Conservation (phyloP, 1,140 invertebrate species). For the Gonioctena quinquepunctata region DNA sequence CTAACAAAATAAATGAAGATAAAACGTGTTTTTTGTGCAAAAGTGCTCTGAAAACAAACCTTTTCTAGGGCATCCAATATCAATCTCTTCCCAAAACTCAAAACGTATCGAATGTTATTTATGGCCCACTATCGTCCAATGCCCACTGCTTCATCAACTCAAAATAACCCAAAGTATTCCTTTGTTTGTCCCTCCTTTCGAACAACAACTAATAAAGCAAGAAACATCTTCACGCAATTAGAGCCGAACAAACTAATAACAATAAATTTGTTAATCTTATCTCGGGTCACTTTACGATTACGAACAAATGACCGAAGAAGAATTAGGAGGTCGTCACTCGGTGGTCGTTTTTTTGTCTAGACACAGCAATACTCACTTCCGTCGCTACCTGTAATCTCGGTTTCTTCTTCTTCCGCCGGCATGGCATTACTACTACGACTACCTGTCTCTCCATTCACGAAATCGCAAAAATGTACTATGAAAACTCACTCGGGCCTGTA, state of each 20-base stretch:
- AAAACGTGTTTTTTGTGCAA: too few relatives aligned
- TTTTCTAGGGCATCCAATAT: too few relatives aligned
- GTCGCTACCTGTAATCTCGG: conserved; percentile 3
- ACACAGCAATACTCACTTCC: not conserved
- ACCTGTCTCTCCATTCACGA: not conserved
- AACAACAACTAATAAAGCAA: not conserved
- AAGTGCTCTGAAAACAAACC: too few relatives aligned
- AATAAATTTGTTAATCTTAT: conserved; percentile 11
- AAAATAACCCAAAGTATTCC: too few relatives aligned
- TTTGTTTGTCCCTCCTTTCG: too few relatives aligned
- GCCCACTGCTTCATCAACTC: too few relatives aligned
- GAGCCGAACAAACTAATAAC: not conserved
- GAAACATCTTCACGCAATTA: not conserved
- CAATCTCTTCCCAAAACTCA: too few relatives aligned
- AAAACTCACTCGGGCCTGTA: not conserved
- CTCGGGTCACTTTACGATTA: not conserved
- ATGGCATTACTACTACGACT: not conserved
- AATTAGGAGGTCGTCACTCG: not conserved
- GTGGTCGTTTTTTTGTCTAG: conserved; percentile 8
- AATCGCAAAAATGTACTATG: not conserved
- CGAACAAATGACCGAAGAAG: not conserved
- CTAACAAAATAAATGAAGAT: too few relatives aligned
- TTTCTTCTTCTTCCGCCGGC: conserved; percentile 1
- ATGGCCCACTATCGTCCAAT: too few relatives aligned
- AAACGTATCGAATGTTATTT: too few relatives aligned